Percentiles rank a stretch among this genome's conserved stretches.
These are phyloP conservation scores for Ectropis grisescens DNA, from an alignment of 1,140 invertebrate species.

Conservation along the genomic window DNA sequence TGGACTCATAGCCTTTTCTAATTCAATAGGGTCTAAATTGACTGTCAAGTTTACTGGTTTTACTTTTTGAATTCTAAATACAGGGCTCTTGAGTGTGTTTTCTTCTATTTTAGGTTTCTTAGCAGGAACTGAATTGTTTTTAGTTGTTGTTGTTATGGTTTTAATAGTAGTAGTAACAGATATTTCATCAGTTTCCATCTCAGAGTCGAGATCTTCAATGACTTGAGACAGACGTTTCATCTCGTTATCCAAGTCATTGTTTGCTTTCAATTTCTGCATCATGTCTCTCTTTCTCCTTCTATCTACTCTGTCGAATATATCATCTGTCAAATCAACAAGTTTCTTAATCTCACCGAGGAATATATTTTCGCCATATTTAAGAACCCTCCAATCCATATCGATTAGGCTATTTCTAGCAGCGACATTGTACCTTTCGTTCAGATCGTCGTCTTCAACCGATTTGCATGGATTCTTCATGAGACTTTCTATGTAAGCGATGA, in stretches of 20 bases:
- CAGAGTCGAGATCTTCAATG: conserved; percentile 49
- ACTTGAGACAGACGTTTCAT: conserved; percentile 55
- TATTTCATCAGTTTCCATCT: conserved; percentile 28
- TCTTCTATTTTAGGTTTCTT: conserved; percentile 29
- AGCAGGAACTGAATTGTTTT: conserved; percentile 4
- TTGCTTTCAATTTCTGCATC: conserved; percentile 26
- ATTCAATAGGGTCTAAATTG: conserved; percentile 12
- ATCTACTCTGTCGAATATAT: conserved; percentile 30
- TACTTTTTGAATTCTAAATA: conserved; percentile 48
- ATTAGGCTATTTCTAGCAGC: conserved; percentile 46
- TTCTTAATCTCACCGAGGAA: conserved; percentile 56
- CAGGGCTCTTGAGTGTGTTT: conserved; percentile 33
- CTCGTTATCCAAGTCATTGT: conserved; percentile 49
- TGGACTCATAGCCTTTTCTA: conserved; percentile 11
- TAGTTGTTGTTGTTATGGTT: conserved; percentile 18
- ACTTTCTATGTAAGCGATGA: conserved; percentile 48
- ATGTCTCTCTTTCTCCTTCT: conserved; percentile 36
- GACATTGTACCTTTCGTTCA: conserved; percentile 47
- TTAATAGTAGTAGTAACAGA: conserved; percentile 20
- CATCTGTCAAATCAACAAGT: conserved; percentile 42
- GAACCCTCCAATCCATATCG: conserved; percentile 63
- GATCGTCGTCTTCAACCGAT: conserved; percentile 29
- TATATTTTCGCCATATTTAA: conserved; percentile 64
- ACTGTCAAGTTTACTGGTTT: conserved; percentile 19
- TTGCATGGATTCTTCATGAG: conserved; percentile 28